Conservation (phyloP, 2,888 invertebrate species). For the Ichneumoninae sp. region DNA sequence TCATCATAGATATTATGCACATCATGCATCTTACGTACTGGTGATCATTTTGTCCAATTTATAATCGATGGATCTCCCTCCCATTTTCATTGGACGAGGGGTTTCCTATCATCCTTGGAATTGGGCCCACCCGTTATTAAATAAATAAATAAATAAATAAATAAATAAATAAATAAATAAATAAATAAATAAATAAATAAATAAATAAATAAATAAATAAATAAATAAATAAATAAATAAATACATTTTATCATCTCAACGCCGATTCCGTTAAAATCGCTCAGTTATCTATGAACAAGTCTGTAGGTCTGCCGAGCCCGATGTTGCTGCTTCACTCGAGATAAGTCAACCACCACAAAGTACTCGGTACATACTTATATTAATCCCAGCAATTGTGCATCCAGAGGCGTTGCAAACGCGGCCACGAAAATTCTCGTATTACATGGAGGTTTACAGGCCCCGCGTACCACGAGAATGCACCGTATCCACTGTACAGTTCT, state of each 20-base stretch:
- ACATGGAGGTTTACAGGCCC: conserved; percentile 18
- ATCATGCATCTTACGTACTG: no score
- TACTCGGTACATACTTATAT: background rate
- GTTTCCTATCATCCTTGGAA: no score
- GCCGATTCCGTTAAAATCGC: conserved; percentile 28
- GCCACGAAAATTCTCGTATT: conserved; percentile 39
- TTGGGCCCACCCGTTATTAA: background rate
- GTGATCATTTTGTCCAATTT: no score
- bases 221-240: no score
- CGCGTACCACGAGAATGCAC: conserved; percentile 3
- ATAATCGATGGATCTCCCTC: no score
- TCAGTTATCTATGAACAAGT: conserved; percentile 24
- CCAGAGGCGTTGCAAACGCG: background rate
- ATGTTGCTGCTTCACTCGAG: conserved; percentile 30
- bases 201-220: no score
- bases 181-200: no score
- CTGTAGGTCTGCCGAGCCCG: conserved; percentile 16
- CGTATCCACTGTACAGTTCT: conserved; percentile 25
- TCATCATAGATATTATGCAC: no score
- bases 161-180: no score
- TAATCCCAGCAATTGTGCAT: conserved; percentile 14
- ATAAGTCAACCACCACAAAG: conserved; percentile 26
- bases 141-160: no score
- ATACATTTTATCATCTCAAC: conserved; percentile 3
- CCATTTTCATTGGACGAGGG: no score